Conservation (phyloP, 2,113 vertebrate species). For the Bolborhynchus lineola region DNA sequence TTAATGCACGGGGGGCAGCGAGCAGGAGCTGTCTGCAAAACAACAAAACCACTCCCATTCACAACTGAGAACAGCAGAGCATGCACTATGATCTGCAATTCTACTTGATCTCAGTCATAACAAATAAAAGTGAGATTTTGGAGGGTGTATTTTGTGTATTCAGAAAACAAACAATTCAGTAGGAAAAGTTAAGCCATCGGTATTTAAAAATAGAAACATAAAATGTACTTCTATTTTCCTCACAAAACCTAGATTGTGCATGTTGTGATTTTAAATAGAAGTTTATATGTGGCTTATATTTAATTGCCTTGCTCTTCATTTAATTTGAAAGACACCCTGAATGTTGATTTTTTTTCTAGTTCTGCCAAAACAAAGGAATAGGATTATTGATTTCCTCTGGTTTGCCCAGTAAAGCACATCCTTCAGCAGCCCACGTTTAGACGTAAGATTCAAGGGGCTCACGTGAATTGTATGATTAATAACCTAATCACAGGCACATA, state of each 20-base stretch:
- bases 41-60: background rate
- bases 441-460: background rate
- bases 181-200: background rate
- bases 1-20: background rate
- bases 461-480: background rate
- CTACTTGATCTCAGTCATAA: background rate
- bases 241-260: background rate
- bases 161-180: slow-evolving; percentile 8
- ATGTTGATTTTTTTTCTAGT: background rate
- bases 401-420: background rate
- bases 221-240: background rate
- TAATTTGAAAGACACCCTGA: background rate
- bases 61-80: background rate
- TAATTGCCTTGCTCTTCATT: background rate
- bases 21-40: background rate
- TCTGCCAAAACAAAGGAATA: background rate
- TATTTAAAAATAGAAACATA: background rate
- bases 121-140: background rate
- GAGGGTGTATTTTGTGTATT: slow-evolving; percentile 26
- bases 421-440: background rate
- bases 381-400: background rate
- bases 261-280: background rate
- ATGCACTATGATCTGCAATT: background rate
- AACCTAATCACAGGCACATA: background rate
- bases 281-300: background rate